Evolutionary conservation across 2,888 invertebrate genomes (phyloP).

Genomic region (Tyria jacobaeae): DNA sequence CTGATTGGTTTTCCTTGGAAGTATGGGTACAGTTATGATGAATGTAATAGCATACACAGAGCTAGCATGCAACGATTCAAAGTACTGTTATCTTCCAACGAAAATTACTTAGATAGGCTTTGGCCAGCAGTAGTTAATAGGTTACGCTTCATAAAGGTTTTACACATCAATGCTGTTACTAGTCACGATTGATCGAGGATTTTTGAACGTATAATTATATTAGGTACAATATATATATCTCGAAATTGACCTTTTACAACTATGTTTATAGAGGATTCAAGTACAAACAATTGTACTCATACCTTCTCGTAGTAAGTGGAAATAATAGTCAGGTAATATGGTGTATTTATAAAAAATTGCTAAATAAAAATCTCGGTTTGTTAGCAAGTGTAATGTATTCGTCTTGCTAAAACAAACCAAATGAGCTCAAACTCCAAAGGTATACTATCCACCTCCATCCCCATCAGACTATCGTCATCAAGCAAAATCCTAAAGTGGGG

Average conservation of each 20-base stretch:
- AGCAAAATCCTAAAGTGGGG: too few relatives aligned
- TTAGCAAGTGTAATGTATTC: too few relatives aligned
- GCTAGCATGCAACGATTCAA: conserved; percentile 21
- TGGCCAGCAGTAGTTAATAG: conserved; percentile 8
- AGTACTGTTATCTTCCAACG: conserved; percentile 8
- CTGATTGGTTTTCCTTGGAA: conserved; percentile 32
- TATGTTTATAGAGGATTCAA: neutral
- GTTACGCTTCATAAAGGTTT: conserved; percentile 4
- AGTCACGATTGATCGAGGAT: neutral
- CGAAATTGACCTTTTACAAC: neutral
- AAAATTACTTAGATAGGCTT: conserved; percentile 15
- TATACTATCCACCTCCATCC: too few relatives aligned
- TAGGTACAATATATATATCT: neutral
- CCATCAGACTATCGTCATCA: too few relatives aligned
- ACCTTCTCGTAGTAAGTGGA: too few relatives aligned
- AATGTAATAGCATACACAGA: conserved; percentile 24
- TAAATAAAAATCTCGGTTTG: too few relatives aligned
- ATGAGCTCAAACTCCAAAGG: too few relatives aligned
- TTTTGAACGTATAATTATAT: neutral
- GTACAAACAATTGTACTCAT: neutral
- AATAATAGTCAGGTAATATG: too few relatives aligned
- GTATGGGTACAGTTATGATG: conserved; percentile 12
- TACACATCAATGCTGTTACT: neutral
- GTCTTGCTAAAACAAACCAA: too few relatives aligned
- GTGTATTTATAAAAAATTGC: too few relatives aligned